Conservation (phyloP, 2,113 vertebrate genomes). For the Taxidea taxus region DNA sequence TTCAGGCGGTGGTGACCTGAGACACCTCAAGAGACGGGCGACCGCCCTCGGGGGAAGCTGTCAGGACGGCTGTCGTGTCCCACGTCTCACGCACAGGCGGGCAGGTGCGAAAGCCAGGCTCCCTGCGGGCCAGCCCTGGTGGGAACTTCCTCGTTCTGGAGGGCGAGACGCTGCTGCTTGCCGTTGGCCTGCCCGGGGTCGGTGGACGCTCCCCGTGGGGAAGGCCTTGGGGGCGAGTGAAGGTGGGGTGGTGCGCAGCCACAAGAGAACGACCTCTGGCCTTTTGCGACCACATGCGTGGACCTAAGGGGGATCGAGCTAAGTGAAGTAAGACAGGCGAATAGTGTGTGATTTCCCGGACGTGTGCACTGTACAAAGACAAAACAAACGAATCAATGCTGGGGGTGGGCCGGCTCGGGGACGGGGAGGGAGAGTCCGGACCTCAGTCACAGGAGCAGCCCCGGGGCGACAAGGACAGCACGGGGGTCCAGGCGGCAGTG, state of each 20-base stretch:
- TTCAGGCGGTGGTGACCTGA: too few species aligned
- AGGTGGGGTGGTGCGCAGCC: rapidly evolving
- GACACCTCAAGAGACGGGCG: not conserved
- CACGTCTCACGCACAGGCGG: rapidly evolving
- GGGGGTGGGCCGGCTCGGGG: not conserved
- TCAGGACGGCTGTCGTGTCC: too few species aligned
- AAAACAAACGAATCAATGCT: not conserved
- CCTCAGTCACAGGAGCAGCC: not conserved
- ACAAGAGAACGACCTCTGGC: not conserved
- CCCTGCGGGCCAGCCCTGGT: not conserved
- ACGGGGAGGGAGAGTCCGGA: not conserved
- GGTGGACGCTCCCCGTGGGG: rapidly evolving
- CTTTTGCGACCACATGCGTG: not conserved
- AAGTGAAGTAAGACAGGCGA: not conserved
- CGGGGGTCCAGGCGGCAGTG: not conserved
- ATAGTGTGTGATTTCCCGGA: not conserved
- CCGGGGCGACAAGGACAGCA: rapidly evolving
- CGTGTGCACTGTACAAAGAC: not conserved
- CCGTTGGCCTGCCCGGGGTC: rapidly evolving
- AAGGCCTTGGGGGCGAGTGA: rapidly evolving
- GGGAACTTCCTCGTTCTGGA: not conserved
- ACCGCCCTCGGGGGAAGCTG: too few species aligned
- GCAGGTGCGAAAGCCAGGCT: too few species aligned
- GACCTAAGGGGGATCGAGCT: not conserved
- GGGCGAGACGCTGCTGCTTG: not conserved